Percentiles rank a stretch among this genome's conserved stretches.
These are phyloP conservation scores for Tragopan temminckii DNA, from an alignment of 2,797 vertebrate species.

Conservation along the genomic window DNA sequence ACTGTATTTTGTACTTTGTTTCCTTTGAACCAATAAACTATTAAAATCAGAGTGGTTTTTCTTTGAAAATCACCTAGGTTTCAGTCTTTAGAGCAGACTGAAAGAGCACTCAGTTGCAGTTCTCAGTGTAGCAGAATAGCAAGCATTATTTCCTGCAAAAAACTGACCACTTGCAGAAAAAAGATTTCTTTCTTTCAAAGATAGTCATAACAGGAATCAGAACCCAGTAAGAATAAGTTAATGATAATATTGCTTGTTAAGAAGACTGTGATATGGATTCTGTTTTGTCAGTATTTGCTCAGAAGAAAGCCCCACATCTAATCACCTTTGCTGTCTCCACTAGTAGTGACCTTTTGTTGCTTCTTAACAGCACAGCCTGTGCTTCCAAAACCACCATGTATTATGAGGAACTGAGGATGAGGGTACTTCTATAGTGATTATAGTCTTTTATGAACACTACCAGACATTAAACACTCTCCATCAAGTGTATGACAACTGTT, in stretches of 20 bases:
- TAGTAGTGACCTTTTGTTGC: background rate
- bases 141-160: background rate
- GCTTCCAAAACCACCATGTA: background rate
- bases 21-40: background rate
- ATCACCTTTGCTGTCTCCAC: background rate
- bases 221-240: background rate
- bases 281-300: background rate
- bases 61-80: background rate
- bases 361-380: fast-evolving
- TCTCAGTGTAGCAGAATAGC: background rate
- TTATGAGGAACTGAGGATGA: background rate
- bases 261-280: background rate
- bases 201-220: background rate
- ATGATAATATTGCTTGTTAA: background rate
- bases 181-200: background rate
- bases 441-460: background rate
- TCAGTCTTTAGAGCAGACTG: background rate
- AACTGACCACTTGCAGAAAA: background rate
- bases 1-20: background rate
- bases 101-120: background rate
- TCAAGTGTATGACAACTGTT: background rate
- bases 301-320: background rate
- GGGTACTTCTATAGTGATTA: background rate
- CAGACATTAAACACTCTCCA: background rate
- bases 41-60: background rate